Evolutionary conservation across 2,797 vertebrate species (phyloP).

Genomic region (Dendrocincla fuliginosa): DNA sequence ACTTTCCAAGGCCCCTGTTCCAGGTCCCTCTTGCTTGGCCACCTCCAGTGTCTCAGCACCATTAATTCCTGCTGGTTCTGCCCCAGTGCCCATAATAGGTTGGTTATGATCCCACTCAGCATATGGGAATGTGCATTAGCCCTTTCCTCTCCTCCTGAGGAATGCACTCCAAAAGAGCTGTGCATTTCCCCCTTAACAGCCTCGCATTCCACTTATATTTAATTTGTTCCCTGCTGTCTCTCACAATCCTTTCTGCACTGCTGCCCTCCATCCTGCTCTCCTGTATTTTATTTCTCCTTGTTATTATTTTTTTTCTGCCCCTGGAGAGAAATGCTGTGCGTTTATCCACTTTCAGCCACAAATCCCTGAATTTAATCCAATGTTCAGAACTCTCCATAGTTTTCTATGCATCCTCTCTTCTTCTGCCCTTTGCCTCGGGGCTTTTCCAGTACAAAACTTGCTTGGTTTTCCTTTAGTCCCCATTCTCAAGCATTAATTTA

Average conservation of each 20-base stretch:
- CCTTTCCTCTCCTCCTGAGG: neutral
- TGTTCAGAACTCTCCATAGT: neutral
- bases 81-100: neutral
- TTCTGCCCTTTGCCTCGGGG: neutral
- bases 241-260: conserved; percentile 1
- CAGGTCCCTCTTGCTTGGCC: neutral
- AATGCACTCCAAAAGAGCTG: neutral
- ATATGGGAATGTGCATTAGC: neutral
- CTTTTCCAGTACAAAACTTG: neutral
- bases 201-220: conserved; percentile 31
- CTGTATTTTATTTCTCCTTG: conserved; percentile 25
- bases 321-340: neutral
- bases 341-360: conserved; percentile 9
- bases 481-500: neutral
- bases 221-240: conserved; percentile 47
- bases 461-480: neutral
- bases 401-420: neutral
- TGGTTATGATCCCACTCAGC: neutral
- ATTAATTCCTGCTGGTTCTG: neutral
- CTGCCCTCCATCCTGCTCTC: neutral
- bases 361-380: neutral
- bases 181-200: neutral
- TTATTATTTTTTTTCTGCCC: neutral
- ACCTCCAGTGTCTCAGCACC: neutral
- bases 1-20: neutral